Evolutionary conservation across 2,888 invertebrate genomes (phyloP).

Genomic region (Hirtodrosophila cameraria): DNA sequence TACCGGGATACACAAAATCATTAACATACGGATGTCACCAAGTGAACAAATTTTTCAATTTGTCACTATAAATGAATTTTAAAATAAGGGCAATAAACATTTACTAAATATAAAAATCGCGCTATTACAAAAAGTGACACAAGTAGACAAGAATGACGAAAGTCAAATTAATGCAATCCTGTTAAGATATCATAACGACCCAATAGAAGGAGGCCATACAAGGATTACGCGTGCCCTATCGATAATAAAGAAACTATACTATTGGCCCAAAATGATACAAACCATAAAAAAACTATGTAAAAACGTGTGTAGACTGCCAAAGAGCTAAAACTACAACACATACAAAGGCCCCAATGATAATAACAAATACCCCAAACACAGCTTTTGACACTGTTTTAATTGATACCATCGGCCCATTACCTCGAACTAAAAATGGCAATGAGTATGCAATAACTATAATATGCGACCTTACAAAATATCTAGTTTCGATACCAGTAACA

Average conservation of each 20-base stretch:
- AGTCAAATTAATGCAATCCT: neutral
- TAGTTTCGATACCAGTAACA: constrained; percentile 6
- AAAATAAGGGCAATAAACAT: constrained; percentile 2
- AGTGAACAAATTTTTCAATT: neutral
- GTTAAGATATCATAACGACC: neutral
- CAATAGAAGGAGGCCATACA: constrained; percentile 5
- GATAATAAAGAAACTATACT: neutral
- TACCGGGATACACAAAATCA: too few species aligned
- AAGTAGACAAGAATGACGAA: neutral
- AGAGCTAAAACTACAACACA: neutral
- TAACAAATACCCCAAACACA: neutral
- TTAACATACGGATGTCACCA: too few species aligned
- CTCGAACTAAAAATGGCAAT: neutral
- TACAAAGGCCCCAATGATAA: neutral
- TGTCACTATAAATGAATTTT: too few species aligned
- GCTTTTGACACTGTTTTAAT: constrained; percentile 3
- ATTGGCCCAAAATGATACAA: neutral
- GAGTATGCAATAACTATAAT: constrained; percentile 1
- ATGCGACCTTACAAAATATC: constrained; percentile 6
- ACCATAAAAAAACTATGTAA: neutral
- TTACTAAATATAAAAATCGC: neutral
- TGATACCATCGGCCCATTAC: too few species aligned
- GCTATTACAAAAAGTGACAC: neutral
- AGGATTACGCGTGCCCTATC: constrained; percentile 1
- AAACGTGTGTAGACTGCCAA: neutral